Evolutionary conservation across 2,113 vertebrate genomes (phyloP).

Genomic region (Podocnemis expansa): DNA sequence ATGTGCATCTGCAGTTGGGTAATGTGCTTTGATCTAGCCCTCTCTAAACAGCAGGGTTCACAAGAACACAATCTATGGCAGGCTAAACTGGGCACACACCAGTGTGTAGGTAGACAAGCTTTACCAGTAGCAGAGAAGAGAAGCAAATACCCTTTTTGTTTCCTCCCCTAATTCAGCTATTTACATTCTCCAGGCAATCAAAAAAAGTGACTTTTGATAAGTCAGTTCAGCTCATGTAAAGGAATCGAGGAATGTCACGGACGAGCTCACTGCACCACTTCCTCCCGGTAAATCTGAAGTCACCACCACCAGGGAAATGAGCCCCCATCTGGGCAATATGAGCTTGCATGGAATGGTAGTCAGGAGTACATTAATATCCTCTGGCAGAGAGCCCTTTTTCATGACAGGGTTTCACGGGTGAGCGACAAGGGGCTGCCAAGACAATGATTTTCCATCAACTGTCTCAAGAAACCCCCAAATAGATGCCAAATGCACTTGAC

Average conservation of each 20-base stretch:
- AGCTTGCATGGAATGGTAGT: neutral
- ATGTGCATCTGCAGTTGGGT: neutral
- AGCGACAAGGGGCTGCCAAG: neutral
- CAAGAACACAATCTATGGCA: neutral
- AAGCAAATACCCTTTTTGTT: neutral
- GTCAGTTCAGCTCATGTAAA: neutral
- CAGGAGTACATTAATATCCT: neutral
- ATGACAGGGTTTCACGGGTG: neutral
- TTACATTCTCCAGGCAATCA: neutral
- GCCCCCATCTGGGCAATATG: neutral
- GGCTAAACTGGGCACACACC: neutral
- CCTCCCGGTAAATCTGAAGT: neutral
- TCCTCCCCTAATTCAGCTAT: neutral
- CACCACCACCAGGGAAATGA: neutral
- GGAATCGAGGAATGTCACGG: neutral
- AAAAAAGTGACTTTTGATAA: neutral
- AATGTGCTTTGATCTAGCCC: neutral
- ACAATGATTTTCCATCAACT: no score
- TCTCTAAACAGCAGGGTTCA: neutral
- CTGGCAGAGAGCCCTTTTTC: neutral
- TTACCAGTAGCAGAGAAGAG: neutral
- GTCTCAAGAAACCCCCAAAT: no score
- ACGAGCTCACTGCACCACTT: neutral
- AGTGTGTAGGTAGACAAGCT: neutral
- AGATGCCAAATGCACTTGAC: no score